Base-by-base conservation (phyloP, 1,140 invertebrate genomes). In the Diabrotica undecimpunctata region DNA sequence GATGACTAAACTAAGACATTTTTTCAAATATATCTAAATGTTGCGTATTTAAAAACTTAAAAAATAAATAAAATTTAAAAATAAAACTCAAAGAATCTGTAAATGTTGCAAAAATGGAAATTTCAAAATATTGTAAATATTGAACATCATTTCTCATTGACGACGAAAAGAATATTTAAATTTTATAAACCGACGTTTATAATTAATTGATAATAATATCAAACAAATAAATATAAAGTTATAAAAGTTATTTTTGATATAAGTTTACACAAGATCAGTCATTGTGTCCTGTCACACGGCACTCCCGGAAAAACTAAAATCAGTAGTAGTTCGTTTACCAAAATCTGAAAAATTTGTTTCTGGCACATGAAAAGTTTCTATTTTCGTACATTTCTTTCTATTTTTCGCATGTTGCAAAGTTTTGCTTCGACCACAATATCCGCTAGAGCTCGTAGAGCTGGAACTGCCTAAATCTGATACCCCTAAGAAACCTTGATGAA, bases 401-500 rank as follows among this genome's bases (percentile, higher is more conserved):
- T 73, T 75, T 54, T 74, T 69, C 51, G 69, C 72, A 57, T 77
- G 75, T 53, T 78, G 76, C 54, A 79, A 58, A 7, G 78, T 79
- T 64, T 76, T 79, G 65, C 76, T 78, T 57, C 71, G 74, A 8
- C 71, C 70, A 56, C 74, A 76, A 54, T 78, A 78, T 11, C 74
- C 71, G 13, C 69, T 73, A 5, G 75, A 75, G 68, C 76, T 76
- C 61, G 75, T 77, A 13, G 75, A 76, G 67, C 75, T 76, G 5
- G 73, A 75, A 70, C 72, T 72, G 5, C 76, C 74, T 14, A 77
- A 36, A 53, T 77, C 72, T 25, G 76, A 69, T 50, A 75, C 74
- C 6, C 76, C 77, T 36, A 77, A 69, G 62, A 78, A 77, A 36
- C 75, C 77, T 54, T 77, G 75, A 65, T 77, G 75, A 9, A 77